These are phyloP conservation scores for Chouioia cunea DNA, from an alignment of 2,888 invertebrate species.

Conservation along the genomic window DNA sequence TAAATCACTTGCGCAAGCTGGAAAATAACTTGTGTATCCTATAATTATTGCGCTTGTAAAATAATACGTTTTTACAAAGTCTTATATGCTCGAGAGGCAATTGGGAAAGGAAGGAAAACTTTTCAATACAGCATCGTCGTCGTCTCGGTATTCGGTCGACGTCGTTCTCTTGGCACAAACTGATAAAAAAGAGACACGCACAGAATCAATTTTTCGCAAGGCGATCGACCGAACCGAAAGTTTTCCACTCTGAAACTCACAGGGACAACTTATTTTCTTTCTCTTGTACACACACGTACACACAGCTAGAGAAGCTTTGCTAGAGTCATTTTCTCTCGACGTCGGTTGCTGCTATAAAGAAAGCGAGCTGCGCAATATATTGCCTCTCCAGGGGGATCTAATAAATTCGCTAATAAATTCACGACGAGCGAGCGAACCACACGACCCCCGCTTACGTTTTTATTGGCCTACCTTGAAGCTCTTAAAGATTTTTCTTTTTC, in stretches of 20 bases:
- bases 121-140: not conserved
- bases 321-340: not conserved
- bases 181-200: constrained; percentile 19
- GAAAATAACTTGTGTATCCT: constrained; percentile 4
- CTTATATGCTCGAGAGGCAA: too few relatives aligned
- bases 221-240: too few relatives aligned
- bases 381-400: constrained; percentile 16
- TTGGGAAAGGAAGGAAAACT: constrained; percentile 16
- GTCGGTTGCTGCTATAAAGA: constrained; percentile 1
- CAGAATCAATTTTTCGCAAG: constrained; percentile 35
- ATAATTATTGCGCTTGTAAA: not conserved
- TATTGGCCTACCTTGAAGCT: too few relatives aligned
- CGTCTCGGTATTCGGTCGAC: constrained; percentile 18
- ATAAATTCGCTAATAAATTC: constrained; percentile 35
- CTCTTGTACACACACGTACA: not conserved
- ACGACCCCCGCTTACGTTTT: not conserved
- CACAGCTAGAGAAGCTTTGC: too few relatives aligned
- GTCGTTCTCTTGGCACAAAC: constrained; percentile 2
- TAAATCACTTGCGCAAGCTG: not conserved
- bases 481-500: too few relatives aligned
- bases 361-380: constrained; percentile 12
- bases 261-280: constrained; percentile 31
- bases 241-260: constrained; percentile 11
- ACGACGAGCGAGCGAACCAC: not conserved
- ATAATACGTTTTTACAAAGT: too few relatives aligned